Base-by-base conservation (phyloP, 2,888 invertebrate species). In the Dorcus parallelipipedus region DNA sequence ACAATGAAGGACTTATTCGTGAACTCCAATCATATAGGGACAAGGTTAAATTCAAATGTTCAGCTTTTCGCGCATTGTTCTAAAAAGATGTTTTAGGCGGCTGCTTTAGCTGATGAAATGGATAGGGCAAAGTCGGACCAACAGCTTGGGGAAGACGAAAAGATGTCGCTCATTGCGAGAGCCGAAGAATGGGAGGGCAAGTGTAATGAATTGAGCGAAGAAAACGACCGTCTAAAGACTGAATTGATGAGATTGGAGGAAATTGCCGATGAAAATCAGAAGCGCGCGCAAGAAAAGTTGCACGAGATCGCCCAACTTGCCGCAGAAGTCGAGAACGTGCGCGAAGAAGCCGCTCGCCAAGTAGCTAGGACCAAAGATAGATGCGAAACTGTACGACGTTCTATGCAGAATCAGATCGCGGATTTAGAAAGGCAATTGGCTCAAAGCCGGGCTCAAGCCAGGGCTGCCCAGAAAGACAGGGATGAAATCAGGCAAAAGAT, bases 401-500 rank as follows among this genome's bases (percentile, higher is more conserved):
- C 84, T 41, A 82, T 88, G 82, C 87, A 88, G 71, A 83, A 83
- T 20, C 84, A 87, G 65, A 81, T 88, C 49, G 83, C 84, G 1
- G 88, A 88, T 66, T 73, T 89, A 72, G 89, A 89, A 70, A 78
- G 85, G 52, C 86, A 88, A 69, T 70, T 89, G 58, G 88, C 86
- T 0, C 81, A 84, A 23, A 81, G 84, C 50, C 80, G 87, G 58
- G 88, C 88, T 2, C 82, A 83, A 64, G 86, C 87, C 1, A 82
- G 81, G 69, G 79, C 84, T 0, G 85, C 86, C 0, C 86, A 88
- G 67, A 87, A 86, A 68, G 88, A 88, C 57, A 81, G 87, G 49
- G 87, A 88, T 65, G 88, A 88, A 65, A 84, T 87, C 43, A 81
- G 88, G 52, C 86, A 87, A 71, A 84, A 86, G 61, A 86, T 88